Base-by-base conservation (phyloP, 2,113 vertebrate species). In the Lampris megalopsis region DNA sequence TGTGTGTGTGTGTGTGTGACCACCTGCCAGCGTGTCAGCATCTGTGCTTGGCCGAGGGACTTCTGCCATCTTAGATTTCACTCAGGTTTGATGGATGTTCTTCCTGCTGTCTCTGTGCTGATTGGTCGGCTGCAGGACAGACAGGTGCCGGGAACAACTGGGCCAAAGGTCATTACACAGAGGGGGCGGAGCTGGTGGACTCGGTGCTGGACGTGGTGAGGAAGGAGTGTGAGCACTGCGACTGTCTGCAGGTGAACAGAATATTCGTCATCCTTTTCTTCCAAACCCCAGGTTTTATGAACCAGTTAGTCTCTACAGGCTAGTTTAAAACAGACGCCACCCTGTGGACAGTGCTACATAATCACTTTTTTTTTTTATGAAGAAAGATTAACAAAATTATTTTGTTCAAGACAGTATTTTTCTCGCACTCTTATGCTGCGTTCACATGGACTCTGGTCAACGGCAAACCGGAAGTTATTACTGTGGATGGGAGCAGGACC, bases 111-210 rank as follows among this genome's bases (percentile, higher is more conserved):
- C 64, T 35, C 62, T 84, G 35, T 66, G 48, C 82, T 61, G 70
- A 68, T 24, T 81, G 79, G 79, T 74, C 53, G 87, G 63, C 57
- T 84, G 50, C 89, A 98, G 97, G 97, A 86, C 97, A 98, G 92
- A 98, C 96, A 24, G 97, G 97, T 78, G 97, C 97, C 0, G 96
- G 97, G 50, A 98, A 98, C 93, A 98, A 98, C 93, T 98, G 97
- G 97, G 97, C 97, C 1, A 98, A 98, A 90, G 96, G 97, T 86
- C 97, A 98, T 88, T 98, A 98, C 67, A 98, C 97, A 0, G 97
- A 98, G 92, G 97, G 97, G 54, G 97, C 97, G 1, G 97, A 98
- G 93, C 89, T 98, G 11, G 95, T 97, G 76, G 97, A 98, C 80
- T 94, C 96, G 0, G 95, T 97, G 9, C 94, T 98, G 56, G 97